Evolutionary conservation across 2,888 invertebrate genomes (phyloP), one percentile per base, ranked within the genome.

Genomic region (Sphecodes monilicornis): DNA sequence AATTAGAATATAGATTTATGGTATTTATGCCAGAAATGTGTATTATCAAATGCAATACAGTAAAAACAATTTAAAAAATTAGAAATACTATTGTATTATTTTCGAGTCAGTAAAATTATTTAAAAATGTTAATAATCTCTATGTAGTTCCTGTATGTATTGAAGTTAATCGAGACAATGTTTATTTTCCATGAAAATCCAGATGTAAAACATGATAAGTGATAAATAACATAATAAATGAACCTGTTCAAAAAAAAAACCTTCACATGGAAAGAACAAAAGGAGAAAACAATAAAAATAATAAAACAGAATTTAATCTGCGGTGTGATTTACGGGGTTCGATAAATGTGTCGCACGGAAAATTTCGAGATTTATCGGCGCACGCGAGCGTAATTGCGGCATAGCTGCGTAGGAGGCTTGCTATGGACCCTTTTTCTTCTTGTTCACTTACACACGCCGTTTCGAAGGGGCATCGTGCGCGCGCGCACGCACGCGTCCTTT

Each of bases 271-370:
- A 32, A 13, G 32, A 60, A 75, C 41, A 43, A 50, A 22, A 50
- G 50, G 22, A 22, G 50, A 22, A 50, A 22, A 50, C 22, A 50
- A 22, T 22, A 50, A 50, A 50, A 50, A 50, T 8, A 46, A 2
- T 46, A 46, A 46, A 46, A 36, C 13, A 16, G 18, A 2, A 54
- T 82, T 75, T 39, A 32, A 73, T 80, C 39, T 39, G 73, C 22
- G 29, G 46, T n/a, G 72, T 92, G 91, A 92, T 92, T 92, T 90
- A 92, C 80, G 50, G 78, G 89, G 72, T 84, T 76, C 88, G 90
- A 91, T 91, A 90, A 91, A 90, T 71, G 83, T 71, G 78, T 46
- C 83, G 82, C 70, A 88, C 84, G 90, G 88, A 89, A 92, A 92
- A 90, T 89, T 78, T 84, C 57, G 68, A 88, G 84, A 90, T 92